Evolutionary conservation across 2,797 vertebrate genomes (phyloP).

Genomic region (Notamacropus eugenii): DNA sequence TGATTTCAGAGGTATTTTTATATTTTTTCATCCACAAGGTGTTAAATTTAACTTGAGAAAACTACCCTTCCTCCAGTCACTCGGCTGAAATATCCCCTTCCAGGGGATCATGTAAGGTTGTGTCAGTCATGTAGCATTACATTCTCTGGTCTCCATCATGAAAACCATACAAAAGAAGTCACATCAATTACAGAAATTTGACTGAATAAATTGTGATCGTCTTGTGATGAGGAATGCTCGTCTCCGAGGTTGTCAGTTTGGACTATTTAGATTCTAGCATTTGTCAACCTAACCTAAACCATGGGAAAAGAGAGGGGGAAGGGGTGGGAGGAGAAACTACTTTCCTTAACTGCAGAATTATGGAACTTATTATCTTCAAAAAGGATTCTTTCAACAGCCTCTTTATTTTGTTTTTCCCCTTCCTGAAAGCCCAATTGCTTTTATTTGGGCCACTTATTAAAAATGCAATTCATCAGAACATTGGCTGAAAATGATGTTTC

Average conservation of each 20-base stretch:
- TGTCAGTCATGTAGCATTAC: not conserved
- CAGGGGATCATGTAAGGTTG: not conserved
- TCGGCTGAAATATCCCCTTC: conserved; percentile 14
- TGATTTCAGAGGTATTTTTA: conserved; percentile 14
- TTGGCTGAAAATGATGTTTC: conserved; percentile 42
- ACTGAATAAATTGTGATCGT: conserved; percentile 31
- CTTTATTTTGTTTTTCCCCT: conserved; percentile 36
- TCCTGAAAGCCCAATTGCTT: conserved; percentile 10
- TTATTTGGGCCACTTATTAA: conserved; percentile 52
- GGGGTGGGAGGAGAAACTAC: not conserved
- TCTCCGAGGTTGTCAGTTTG: not conserved
- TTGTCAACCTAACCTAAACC: conserved; percentile 65
- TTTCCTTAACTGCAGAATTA: conserved; percentile 45
- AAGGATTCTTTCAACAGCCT: not conserved
- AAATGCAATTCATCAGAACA: conserved; percentile 27
- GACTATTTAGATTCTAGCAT: conserved; percentile 18
- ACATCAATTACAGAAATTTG: not conserved
- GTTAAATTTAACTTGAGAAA: conserved; percentile 39
- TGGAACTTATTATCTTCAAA: conserved; percentile 53
- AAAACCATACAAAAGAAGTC: conserved; percentile 56
- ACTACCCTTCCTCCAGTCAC: not conserved
- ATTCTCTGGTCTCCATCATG: conserved; percentile 12
- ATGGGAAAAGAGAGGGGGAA: conserved; percentile 22
- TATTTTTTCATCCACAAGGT: not conserved
- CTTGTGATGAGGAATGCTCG: conserved; percentile 37